phyloP scores from a whole-genome alignment of 1,140 invertebrate species.

The Pogonus chalceus region DNA sequence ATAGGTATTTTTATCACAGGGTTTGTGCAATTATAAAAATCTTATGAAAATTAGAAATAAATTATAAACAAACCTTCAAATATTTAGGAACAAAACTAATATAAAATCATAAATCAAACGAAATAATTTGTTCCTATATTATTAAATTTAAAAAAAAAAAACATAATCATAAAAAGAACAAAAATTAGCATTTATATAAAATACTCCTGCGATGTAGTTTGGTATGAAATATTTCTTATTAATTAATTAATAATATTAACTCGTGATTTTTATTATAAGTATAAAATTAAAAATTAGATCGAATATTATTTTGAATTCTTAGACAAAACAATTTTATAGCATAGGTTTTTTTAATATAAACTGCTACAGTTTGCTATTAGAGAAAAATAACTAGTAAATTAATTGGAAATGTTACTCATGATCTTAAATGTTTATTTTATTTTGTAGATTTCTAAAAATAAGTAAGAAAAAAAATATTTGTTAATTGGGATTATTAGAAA shows the following conservation, averaged over 20 bases:
- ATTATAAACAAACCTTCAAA: no score
- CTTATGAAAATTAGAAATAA: no score
- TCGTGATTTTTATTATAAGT: constrained; percentile 6
- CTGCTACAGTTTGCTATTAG: not conserved
- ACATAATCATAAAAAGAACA: no score
- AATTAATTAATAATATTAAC: not conserved
- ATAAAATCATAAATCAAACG: no score
- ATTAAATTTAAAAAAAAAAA: no score
- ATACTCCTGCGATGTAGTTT: not conserved
- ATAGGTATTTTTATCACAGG: not conserved
- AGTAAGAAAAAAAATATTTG: not conserved
- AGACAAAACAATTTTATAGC: not conserved
- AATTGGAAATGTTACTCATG: constrained; percentile 2
- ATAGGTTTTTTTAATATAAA: not conserved
- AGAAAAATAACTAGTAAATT: not conserved
- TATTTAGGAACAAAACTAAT: no score
- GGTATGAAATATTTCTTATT: not conserved
- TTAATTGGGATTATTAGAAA: not conserved
- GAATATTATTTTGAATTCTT: not conserved
- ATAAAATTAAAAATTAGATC: not conserved
- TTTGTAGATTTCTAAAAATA: not conserved
- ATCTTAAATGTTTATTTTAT: constrained; percentile 4
- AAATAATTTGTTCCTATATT: no score
- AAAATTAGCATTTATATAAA: not conserved
- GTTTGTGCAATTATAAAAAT: not conserved